Evolutionary conservation across 2,888 invertebrate genomes (phyloP).

Genomic region (Zele albiditarsus): DNA sequence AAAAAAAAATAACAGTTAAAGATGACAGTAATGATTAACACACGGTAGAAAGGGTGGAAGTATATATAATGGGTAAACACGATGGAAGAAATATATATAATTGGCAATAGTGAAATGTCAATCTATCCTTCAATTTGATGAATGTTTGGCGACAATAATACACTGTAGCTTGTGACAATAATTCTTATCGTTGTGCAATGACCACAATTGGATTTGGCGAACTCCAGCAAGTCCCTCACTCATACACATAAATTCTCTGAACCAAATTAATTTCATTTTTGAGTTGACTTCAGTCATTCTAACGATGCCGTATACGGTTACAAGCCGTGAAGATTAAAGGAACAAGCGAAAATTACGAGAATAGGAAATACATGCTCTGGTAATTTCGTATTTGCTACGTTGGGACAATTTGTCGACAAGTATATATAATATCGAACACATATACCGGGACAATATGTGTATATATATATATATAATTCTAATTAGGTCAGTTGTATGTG

Average conservation of each 20-base stretch:
- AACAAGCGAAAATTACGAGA: not conserved
- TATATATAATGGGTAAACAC: not conserved
- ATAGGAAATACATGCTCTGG: not conserved
- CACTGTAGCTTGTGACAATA: too few relatives aligned
- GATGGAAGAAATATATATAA: not conserved
- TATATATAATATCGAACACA: too few relatives aligned
- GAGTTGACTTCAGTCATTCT: too few relatives aligned
- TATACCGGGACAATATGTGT: not conserved
- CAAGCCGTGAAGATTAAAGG: not conserved
- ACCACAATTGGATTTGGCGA: too few relatives aligned
- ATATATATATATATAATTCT: not conserved
- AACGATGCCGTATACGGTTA: too few relatives aligned
- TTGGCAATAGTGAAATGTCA: not conserved
- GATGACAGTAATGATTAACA: not conserved
- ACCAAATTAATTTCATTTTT: too few relatives aligned
- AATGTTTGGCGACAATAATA: too few relatives aligned
- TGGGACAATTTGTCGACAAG: not conserved
- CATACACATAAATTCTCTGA: too few relatives aligned
- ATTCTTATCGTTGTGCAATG: too few relatives aligned
- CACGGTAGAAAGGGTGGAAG: too few relatives aligned
- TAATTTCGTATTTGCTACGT: not conserved
- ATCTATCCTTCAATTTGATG: too few relatives aligned
- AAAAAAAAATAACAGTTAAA: not conserved
- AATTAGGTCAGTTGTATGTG: not conserved
- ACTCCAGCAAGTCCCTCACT: too few relatives aligned